These are phyloP conservation scores for Pardosa pseudoannulata DNA, from an alignment of 2,888 invertebrate species.

Conservation along the genomic window DNA sequence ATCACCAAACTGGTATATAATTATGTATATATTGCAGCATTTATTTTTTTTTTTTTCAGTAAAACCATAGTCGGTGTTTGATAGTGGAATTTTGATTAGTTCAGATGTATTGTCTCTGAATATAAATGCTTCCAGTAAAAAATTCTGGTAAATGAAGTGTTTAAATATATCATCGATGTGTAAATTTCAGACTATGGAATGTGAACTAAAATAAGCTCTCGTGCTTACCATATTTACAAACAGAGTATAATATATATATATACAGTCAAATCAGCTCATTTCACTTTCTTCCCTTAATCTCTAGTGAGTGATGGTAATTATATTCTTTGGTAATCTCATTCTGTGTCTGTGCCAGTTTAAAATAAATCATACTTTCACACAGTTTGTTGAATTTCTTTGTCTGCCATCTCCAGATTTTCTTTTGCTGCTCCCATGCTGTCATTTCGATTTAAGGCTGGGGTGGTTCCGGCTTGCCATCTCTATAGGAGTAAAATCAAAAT, in stretches of 20 bases:
- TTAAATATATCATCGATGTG: background rate
- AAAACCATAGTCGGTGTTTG: background rate
- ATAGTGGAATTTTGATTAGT: background rate
- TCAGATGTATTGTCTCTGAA: too few species aligned
- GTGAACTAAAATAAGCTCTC: constrained; percentile 1
- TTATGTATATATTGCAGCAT: too few species aligned
- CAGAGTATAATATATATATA: background rate
- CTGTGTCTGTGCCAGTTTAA: background rate
- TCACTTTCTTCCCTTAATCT: background rate
- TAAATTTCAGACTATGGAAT: background rate
- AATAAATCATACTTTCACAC: background rate
- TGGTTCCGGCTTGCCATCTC: constrained; percentile 34
- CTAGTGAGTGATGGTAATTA: background rate
- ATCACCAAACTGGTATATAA: too few species aligned
- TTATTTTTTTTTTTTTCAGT: background rate
- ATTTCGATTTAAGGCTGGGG: constrained; percentile 22
- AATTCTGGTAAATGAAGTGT: background rate
- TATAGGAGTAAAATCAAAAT: too few species aligned
- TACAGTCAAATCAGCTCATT: background rate
- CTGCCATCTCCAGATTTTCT: constrained; percentile 21
- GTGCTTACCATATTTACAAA: constrained; percentile 8
- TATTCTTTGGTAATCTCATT: background rate
- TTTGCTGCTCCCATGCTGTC: background rate
- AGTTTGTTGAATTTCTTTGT: background rate
- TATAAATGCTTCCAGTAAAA: background rate